These are phyloP conservation scores for Parnassius glacialis DNA, from an alignment of 2,888 invertebrate species.

Conservation along the genomic window DNA sequence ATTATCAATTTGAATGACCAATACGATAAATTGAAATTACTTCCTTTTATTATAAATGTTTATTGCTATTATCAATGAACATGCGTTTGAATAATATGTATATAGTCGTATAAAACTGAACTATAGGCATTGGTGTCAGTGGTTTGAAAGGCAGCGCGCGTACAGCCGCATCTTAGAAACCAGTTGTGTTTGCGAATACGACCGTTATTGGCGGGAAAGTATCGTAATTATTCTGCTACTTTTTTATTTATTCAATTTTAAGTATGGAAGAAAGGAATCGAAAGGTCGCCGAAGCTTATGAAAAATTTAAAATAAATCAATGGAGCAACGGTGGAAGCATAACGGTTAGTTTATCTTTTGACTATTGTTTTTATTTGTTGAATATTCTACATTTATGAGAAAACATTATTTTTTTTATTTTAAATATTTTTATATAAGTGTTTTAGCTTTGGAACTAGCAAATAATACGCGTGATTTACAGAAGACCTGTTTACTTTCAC, in stretches of 20 bases:
- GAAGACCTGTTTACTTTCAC: constrained; percentile 28
- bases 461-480: constrained; percentile 12
- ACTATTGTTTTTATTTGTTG: not conserved
- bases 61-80: constrained; percentile 32
- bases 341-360: constrained; percentile 51
- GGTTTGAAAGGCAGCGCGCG: constrained; percentile 49
- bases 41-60: constrained; percentile 19
- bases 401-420: not conserved
- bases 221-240: constrained; percentile 29
- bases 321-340: constrained; percentile 60
- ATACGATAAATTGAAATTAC: constrained; percentile 4
- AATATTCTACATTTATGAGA: not conserved
- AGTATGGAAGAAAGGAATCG: constrained; percentile 69
- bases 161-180: constrained; percentile 50
- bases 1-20: too few relatives aligned
- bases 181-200: constrained; percentile 46
- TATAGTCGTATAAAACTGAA: constrained; percentile 35
- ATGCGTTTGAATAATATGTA: constrained; percentile 37
- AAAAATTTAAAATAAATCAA: constrained; percentile 68
- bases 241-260: constrained; percentile 46
- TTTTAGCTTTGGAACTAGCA: not conserved
- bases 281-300: constrained; percentile 69
- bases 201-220: constrained; percentile 61
- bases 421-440: not conserved
- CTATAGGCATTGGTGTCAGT: constrained; percentile 48